These are phyloP conservation scores for Centrocercus urophasianus DNA, from an alignment of 2,113 vertebrate genomes.

Conservation along the genomic window DNA sequence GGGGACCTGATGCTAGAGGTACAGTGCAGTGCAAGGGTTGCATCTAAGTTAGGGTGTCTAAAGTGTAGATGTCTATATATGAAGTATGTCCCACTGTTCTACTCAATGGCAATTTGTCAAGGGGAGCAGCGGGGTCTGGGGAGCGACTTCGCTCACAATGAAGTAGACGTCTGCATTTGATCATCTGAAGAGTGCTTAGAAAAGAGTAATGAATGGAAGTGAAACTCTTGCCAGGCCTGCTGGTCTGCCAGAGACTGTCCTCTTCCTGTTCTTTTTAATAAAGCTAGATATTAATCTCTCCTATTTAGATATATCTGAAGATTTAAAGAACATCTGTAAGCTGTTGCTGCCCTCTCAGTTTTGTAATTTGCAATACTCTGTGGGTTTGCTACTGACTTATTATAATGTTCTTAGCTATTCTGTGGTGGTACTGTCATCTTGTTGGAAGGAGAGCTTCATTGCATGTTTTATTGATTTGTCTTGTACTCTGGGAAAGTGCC, in stretches of 20 bases:
- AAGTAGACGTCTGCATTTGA: neutral
- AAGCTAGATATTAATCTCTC: neutral
- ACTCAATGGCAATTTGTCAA: accelerated
- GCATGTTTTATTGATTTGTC: neutral
- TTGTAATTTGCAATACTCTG: accelerated
- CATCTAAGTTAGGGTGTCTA: neutral
- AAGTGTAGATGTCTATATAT: neutral
- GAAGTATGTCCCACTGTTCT: neutral
- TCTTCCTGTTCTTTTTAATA: neutral
- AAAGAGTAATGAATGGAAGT: neutral
- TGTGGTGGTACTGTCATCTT: neutral
- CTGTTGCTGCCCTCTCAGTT: neutral
- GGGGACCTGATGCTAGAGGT: neutral
- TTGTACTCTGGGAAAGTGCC: neutral
- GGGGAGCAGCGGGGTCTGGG: neutral
- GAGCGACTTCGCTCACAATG: neutral
- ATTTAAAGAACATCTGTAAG: neutral
- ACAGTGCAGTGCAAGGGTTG: neutral
- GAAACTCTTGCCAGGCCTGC: neutral
- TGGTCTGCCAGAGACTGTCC: neutral
- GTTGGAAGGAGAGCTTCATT: neutral
- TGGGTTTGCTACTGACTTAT: neutral
- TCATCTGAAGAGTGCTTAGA: neutral
- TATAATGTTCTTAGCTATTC: neutral
- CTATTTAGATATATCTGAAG: neutral